Percentiles rank a stretch among this genome's conserved stretches.
Conservation (phyloP, 2,888 invertebrate species). For the Hirtodrosophila confusa region DNA sequence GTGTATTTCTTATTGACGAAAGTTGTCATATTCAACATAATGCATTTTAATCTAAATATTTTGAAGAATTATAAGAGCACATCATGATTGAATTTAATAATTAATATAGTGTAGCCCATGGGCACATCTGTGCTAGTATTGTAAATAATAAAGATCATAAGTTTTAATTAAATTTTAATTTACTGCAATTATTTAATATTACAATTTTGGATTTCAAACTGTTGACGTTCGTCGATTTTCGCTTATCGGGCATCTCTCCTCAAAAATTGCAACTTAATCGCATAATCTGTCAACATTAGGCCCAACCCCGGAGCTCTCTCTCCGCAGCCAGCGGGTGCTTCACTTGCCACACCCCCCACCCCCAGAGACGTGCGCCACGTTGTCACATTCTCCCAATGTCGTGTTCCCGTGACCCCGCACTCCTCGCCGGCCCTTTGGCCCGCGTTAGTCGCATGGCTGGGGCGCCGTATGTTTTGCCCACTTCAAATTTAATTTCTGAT, state of each 20-base stretch:
- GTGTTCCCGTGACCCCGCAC: background rate
- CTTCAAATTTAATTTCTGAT: slow-evolving; percentile 78
- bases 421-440: background rate
- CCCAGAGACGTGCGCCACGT: slow-evolving; percentile 47
- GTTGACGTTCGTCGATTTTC: slow-evolving; percentile 1
- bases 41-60: no score
- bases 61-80: no score
- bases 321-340: slow-evolving; percentile 47
- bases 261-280: slow-evolving; percentile 52
- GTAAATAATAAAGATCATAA: background rate
- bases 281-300: slow-evolving; percentile 48
- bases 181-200: slow-evolving; percentile 1
- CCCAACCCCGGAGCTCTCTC: slow-evolving; percentile 25
- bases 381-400: slow-evolving; percentile 41
- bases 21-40: no score
- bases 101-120: no score
- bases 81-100: no score
- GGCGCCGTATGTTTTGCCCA: slow-evolving; percentile 73
- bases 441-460: slow-evolving; percentile 3
- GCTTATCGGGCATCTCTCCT: slow-evolving; percentile 30
- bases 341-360: slow-evolving; percentile 32
- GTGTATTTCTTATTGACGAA: no score
- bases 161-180: slow-evolving; percentile 16
- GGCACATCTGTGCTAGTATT: no score
- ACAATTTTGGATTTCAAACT: slow-evolving; percentile 11